Base-by-base conservation (phyloP, 1,140 invertebrate genomes). In the Nephila pilipes region DNA sequence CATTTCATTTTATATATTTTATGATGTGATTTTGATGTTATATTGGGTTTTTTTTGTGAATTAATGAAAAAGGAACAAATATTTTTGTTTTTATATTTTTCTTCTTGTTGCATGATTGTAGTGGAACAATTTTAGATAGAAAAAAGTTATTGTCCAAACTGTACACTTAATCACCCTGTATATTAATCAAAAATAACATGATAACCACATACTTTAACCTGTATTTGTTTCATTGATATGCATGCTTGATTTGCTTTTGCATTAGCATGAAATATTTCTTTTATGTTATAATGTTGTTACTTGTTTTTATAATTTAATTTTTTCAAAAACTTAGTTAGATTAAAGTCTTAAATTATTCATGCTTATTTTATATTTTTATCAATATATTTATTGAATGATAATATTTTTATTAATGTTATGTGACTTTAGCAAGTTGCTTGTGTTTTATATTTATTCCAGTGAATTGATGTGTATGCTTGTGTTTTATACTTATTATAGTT, bases 121-220 rank as follows among this genome's bases (percentile, higher is more conserved):
- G 12, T 36, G 14, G 3, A 18, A 32, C 36, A 18, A 36, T 75
- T 75, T 75, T 75, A 75, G 4, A 75, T 75, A 32, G 16, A 18
- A 36, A 69, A 69, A 29, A 75, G 0, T 75, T 18, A 32, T 36
- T 75, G 29, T 36, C 18, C 14, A 32, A 18, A 29, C 36, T 75
- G 29, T 75, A 75, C 46, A 25, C 25, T 81, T 81, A 8, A 81
- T 81, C 80, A 55, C 80, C 80, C 80, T 81, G 80, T 81, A 54
- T 81, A 55, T 81, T 81, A 81, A 81, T 81, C 80, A 81, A 54
- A 81, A 25, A 65, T 29, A 65, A 75, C 32, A 75, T 22, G 58
- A 60, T 75, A 75, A 75, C 69, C 69, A 75, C 69, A 75, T 75
- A 75, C 69, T 75, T 29, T 75, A 18, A 32, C 69, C 36, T 75